Base-by-base conservation (phyloP, 2,888 invertebrate genomes). In the Leptopilina myrica region DNA sequence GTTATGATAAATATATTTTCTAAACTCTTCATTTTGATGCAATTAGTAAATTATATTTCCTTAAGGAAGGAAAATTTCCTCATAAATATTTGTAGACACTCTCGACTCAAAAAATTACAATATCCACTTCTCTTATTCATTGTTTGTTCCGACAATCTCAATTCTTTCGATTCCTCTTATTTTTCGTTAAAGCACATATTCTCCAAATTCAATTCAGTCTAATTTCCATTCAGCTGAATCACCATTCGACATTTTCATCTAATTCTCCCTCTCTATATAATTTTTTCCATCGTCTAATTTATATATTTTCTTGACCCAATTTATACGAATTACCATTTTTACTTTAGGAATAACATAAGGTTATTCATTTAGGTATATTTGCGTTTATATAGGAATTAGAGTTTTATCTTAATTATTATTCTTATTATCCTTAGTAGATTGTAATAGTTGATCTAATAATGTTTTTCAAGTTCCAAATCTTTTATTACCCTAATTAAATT, bases 161-260 rank as follows among this genome's bases (percentile, higher is more conserved):
- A 62, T 62, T 62, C 15, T 62, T 62, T 15, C 62, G 62, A 62
- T 15, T 62, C 8, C 62, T 15, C 3, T 62, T 6, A 20, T 20
- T 20, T 20, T 20, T 20, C 20, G 20, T 62, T 62, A 6, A 62
- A 62, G 15, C n/a, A 62, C 62, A 7, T 7, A 5, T 6, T 15
- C 20, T 62, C 9, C 62, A 62, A 62, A 62, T 62, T 15, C 62
- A 62, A 62, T 62, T 62, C 62, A 62, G 15, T 49, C 62, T 62
- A 62, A 62, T 62, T 62, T 62, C 62, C 62, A 62, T 62, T 62
- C 62, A 62, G 62, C 15, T 15, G 62, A 62, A 62, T 62, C 62
- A 62, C 15, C 15, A 15, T 8, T 15, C 62, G 15, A 15, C n/a
- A 62, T 62, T 62, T 62, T 15, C n/a, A 8, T 62, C n/a, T 59